phyloP scores from a whole-genome alignment of 2,888 invertebrate species.

The Dynastes grantii region DNA sequence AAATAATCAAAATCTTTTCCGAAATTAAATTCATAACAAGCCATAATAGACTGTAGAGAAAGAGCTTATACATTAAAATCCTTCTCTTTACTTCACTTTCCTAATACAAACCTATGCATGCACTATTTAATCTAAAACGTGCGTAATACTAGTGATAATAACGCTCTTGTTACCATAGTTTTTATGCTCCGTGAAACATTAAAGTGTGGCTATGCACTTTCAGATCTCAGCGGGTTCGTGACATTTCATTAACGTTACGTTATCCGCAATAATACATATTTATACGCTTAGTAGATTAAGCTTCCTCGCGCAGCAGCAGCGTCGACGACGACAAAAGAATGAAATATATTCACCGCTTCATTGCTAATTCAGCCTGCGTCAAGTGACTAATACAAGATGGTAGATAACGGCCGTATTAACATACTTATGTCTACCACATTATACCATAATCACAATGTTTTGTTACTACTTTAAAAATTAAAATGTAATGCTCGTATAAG shows the following conservation, averaged over 20 bases:
- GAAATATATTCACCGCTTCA: conserved; percentile 23
- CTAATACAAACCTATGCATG: too few relatives aligned
- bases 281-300: conserved; percentile 20
- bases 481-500: conserved; percentile 27
- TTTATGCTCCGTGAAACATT: too few relatives aligned
- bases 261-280: conserved; percentile 10
- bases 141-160: too few relatives aligned
- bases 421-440: conserved; percentile 23
- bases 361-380: conserved; percentile 33
- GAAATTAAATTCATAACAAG: too few relatives aligned
- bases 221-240: too few relatives aligned
- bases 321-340: conserved; percentile 7
- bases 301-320: not conserved
- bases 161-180: too few relatives aligned
- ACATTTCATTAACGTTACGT: not conserved
- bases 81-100: too few relatives aligned
- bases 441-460: conserved; percentile 27
- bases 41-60: too few relatives aligned
- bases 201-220: too few relatives aligned
- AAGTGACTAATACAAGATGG: conserved; percentile 41
- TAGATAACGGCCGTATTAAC: conserved; percentile 30
- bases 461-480: conserved; percentile 22
- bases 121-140: too few relatives aligned
- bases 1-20: too few relatives aligned
- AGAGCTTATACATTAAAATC: too few relatives aligned